Evolutionary conservation across 2,797 vertebrate species (phyloP), one percentile per base, ranked within the genome.

Genomic region (Coranthus polyacanthus): DNA sequence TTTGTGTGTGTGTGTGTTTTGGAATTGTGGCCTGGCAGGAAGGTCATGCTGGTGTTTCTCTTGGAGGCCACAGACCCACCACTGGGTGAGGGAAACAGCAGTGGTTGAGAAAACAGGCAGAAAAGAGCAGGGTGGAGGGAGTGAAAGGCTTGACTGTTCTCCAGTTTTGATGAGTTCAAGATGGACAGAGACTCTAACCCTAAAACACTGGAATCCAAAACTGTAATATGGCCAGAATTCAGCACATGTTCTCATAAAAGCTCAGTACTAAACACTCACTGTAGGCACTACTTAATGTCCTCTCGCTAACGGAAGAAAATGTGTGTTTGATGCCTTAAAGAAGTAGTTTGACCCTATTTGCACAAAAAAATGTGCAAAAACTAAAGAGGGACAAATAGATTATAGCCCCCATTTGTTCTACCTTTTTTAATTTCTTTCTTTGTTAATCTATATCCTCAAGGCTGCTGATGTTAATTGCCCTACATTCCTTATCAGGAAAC

Each of bases 391-490:
- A 70, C 24, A 36, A 47, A 34, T 59, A 68, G 29, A 21, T 60
- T 20, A 62, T 17, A 37, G 26, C 42, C 54, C 55, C 13, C 7
- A n/a, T 65, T n/a, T 49, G 7, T 64, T 73, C 49, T 39, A 55
- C 7, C 41, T 43, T 43, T 0, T 9, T 72, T 60, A 2, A 26
- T 51, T 63, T 67, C 46, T 66, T 42, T 46, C 55, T 64, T 63
- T 72, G 18, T 44, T 64, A 64, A 68, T 66, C 34, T 32, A 46
- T 68, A 47, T 80, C 82, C 89, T 83, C 57, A 65, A 63, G 83
- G 82, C 82, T 59, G 62, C 61, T 63, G 44, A 37, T 47, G 69
- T 79, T 91, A 91, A 91, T 90, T 91, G 71, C 75, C 87, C 90
- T 72, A 92, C 62, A 88, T 92, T 91, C 87, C 43, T 69, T 61